phyloP scores from a whole-genome alignment of 2,113 vertebrate genomes.

The Bubo bubo region DNA sequence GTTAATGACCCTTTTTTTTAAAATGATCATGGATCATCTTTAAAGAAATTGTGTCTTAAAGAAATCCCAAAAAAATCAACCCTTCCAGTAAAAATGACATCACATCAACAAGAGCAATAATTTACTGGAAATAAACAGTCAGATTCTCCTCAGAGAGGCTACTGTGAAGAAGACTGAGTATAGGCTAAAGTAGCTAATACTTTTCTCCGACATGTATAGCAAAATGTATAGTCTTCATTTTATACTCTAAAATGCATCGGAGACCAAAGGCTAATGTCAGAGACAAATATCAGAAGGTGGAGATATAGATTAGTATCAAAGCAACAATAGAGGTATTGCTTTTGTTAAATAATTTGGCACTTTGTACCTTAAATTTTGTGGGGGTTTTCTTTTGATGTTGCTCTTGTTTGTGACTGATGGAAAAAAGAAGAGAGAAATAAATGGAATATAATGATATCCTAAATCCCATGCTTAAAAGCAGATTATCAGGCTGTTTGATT shows the following conservation, averaged over 20 bases:
- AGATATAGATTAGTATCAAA: not conserved
- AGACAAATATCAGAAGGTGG: not conserved
- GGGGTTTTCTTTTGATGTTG: not conserved
- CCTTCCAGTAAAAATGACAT: not conserved
- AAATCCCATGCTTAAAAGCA: not conserved
- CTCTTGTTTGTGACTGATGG: not conserved
- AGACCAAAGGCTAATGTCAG: not conserved
- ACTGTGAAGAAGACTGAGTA: not conserved
- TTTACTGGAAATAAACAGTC: not conserved
- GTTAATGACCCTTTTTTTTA: not conserved
- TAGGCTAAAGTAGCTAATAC: not conserved
- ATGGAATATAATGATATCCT: not conserved
- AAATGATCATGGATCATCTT: not conserved
- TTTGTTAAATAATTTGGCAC: not conserved
- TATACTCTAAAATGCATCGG: not conserved
- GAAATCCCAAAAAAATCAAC: not conserved
- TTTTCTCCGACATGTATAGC: not conserved
- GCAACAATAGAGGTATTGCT: not conserved
- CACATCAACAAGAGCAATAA: not conserved
- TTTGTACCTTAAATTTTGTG: not conserved
- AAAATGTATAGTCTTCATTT: not conserved
- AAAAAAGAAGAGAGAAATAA: not conserved
- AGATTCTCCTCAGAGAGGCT: not conserved
- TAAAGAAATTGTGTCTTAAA: not conserved
- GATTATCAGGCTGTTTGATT: not conserved